A percentile compares a stretch with the other conserved stretches of the same genome.
phyloP scores from a whole-genome alignment of 1,140 invertebrate genomes.

The Acarapis woodi region DNA sequence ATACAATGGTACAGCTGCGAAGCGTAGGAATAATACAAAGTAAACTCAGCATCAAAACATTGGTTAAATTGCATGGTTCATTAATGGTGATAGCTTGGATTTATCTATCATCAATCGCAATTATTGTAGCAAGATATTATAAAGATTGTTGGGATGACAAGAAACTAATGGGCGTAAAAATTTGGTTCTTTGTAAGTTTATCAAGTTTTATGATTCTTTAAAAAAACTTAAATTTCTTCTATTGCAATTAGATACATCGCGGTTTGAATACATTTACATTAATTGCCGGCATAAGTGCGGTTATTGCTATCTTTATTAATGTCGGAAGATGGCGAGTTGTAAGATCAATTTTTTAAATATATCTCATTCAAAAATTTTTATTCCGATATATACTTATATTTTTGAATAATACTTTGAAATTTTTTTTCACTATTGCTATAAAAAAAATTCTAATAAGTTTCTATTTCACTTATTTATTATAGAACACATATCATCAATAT shows the following conservation, averaged over 20 bases:
- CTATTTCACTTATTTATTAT: neutral
- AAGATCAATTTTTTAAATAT: constrained; percentile 7
- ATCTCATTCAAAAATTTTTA: neutral
- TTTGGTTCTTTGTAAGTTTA: constrained; percentile 41
- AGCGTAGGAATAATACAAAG: neutral
- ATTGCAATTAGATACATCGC: constrained; percentile 36
- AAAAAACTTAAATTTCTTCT: constrained; percentile 1
- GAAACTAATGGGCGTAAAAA: constrained; percentile 51
- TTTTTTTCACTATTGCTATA: too few relatives aligned
- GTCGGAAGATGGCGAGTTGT: constrained; percentile 35
- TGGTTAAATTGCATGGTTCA: constrained; percentile 12
- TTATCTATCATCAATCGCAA: constrained; percentile 56
- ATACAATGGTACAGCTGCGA: neutral
- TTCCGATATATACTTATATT: neutral
- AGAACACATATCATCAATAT: constrained; percentile 10
- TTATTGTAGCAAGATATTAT: constrained; percentile 63
- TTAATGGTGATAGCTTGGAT: constrained; percentile 80
- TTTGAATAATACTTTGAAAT: too few relatives aligned
- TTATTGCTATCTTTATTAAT: constrained; percentile 54
- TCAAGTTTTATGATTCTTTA: neutral
- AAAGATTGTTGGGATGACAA: constrained; percentile 58
- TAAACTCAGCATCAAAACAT: neutral
- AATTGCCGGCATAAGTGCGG: constrained; percentile 37
- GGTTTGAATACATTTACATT: constrained; percentile 53
- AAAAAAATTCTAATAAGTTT: neutral